Percentiles rank a stretch among this genome's conserved stretches.
Evolutionary conservation across 2,113 vertebrate genomes (phyloP).

Genomic region (Microtus pennsylvanicus): DNA sequence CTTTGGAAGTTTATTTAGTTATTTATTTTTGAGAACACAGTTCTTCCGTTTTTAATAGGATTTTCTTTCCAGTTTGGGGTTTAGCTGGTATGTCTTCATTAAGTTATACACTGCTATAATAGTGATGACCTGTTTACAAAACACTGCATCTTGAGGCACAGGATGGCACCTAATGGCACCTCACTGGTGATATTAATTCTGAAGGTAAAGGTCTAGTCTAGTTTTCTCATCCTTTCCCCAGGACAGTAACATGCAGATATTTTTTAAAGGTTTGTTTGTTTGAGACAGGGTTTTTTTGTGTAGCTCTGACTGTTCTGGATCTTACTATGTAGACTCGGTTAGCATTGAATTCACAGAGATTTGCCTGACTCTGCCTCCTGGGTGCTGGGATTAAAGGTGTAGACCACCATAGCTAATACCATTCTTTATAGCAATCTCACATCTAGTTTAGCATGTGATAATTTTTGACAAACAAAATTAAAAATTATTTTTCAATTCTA

Average conservation of each 20-base stretch:
- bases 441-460: background rate
- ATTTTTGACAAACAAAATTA: background rate
- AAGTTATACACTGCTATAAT: background rate
- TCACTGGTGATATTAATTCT: background rate
- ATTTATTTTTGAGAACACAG: background rate
- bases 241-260: background rate
- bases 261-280: too few species aligned
- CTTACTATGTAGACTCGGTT: background rate
- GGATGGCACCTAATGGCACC: background rate
- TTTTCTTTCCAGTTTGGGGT: background rate
- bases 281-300: background rate
- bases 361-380: background rate
- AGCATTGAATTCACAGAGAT: background rate
- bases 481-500: background rate
- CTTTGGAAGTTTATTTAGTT: background rate
- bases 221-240: background rate
- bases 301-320: background rate
- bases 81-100: background rate
- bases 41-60: background rate
- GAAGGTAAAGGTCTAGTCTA: background rate
- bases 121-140: background rate
- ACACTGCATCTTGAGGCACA: background rate
- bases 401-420: background rate
- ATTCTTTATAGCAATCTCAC: background rate
- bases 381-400: background rate